Evolutionary conservation across 2,797 vertebrate species (phyloP), one percentile per base, ranked within the genome.

Genomic region (Halcyon leucocephala): DNA sequence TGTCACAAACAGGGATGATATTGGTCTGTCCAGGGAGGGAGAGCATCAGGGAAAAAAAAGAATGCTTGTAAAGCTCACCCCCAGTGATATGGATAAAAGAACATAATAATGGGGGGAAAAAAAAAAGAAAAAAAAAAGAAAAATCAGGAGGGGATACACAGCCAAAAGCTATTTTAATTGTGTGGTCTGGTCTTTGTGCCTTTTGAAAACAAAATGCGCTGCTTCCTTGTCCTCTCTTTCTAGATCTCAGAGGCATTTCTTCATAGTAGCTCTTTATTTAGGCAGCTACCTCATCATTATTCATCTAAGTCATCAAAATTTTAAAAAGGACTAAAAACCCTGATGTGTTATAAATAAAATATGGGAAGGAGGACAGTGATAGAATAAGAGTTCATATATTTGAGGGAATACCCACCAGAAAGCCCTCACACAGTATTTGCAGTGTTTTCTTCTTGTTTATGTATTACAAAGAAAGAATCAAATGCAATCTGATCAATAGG

Each of bases 271-370:
- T 95, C 89, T 85, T 46, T 94, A 87, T 96, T 97, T 96, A 94
- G 92, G 67, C 51, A 93, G 82, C 62, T 70, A 92, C 73, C 88
- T 97, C 77, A 91, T 97, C 91, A 89, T 92, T 96, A 92, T 98
- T 97, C 94, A 96, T 97, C 95, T 93, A 95, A 92, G 93, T 89
- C 95, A 97, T 97, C 98, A 97, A 97, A 97, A 97, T 94, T 97
- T 97, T 96, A 95, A 97, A 95, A 97, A 97, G 77, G 69, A 94
- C 97, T 97, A 89, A 97, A 97, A 97, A 96, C 69, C 88, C 85
- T 90, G 89, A 93, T 93, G 72, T 85, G 64, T 86, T 96, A 91
- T 96, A 92, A 96, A 96, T 97, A 97, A 97, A 98, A 97, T 96
- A 97, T 92, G 80, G 82, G 87, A 80, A 90, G 62, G 51, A 72